These are phyloP conservation scores for Edolisoma coerulescens DNA, from an alignment of 2,113 vertebrate species.

Conservation along the genomic window DNA sequence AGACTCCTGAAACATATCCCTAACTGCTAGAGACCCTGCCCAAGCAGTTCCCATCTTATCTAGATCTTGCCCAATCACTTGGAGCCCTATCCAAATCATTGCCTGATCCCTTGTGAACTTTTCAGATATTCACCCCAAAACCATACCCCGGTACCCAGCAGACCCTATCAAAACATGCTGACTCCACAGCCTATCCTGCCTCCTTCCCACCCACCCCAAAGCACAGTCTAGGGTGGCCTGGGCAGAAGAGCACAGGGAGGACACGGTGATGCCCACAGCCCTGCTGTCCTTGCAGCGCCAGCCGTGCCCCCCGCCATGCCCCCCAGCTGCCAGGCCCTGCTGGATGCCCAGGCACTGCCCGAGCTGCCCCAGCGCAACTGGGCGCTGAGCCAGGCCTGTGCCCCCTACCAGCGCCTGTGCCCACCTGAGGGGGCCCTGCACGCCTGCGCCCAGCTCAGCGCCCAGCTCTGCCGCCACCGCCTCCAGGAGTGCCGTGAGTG, in stretches of 20 bases:
- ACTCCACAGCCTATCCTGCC: neutral
- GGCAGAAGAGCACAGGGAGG: neutral
- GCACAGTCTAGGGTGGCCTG: accelerated
- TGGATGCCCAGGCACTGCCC: constrained; percentile 69
- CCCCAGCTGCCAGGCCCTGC: constrained; percentile 79
- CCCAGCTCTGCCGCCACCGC: constrained; percentile 43
- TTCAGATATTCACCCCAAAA: neutral
- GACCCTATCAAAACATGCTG: neutral
- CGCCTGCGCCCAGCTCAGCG: neutral
- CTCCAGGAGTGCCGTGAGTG: constrained; percentile 70
- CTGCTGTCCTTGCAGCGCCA: constrained; percentile 14
- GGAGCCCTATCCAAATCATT: neutral
- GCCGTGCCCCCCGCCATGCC: constrained; percentile 36
- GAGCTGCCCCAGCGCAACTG: constrained; percentile 79
- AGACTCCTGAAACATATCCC: neutral
- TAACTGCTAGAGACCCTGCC: neutral
- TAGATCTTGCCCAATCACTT: neutral
- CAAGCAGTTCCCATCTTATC: neutral
- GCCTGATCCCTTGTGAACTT: neutral
- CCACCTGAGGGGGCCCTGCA: constrained; percentile 1
- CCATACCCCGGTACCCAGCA: neutral
- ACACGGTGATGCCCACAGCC: neutral
- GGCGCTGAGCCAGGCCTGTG: constrained; percentile 83
- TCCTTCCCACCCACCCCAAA: neutral
- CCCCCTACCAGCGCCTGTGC: constrained; percentile 80